A percentile compares a stretch with the other conserved stretches of the same genome.
These are phyloP conservation scores for Oncorhynchus tshawytscha DNA, from an alignment of 2,113 vertebrate species.

Conservation along the genomic window DNA sequence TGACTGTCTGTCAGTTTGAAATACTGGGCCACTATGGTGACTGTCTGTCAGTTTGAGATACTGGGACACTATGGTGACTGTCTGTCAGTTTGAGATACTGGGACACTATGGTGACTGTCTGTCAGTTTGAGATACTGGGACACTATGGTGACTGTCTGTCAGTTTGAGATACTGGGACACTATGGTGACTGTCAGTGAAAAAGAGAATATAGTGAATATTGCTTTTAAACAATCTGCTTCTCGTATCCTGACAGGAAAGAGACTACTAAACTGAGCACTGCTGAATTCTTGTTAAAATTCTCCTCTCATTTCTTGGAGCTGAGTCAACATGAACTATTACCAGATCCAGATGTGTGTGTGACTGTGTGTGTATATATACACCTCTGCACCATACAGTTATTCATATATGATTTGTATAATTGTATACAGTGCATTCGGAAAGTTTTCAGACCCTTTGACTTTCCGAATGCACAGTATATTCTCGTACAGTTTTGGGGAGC, in stretches of 20 bases:
- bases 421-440: too few species aligned
- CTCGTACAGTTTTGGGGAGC: too few species aligned
- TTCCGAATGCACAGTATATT: neutral
- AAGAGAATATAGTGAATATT: neutral
- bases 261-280: neutral
- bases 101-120: too few species aligned
- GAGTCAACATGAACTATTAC: neutral
- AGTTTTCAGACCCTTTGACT: too few species aligned
- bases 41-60: too few species aligned
- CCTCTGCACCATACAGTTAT: neutral
- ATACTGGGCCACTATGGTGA: neutral
- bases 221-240: conserved; percentile 7
- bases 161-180: neutral
- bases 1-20: too few species aligned
- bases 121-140: neutral
- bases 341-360: conserved; percentile 1
- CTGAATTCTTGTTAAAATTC: neutral
- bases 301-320: neutral
- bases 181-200: neutral
- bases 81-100: neutral
- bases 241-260: neutral
- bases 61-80: neutral
- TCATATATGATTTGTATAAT: neutral
- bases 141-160: neutral
- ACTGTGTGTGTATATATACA: neutral